Percentiles rank a stretch among this genome's conserved stretches.
phyloP scores from a whole-genome alignment of 1,140 invertebrate genomes.

The Diuraphis noxia region DNA sequence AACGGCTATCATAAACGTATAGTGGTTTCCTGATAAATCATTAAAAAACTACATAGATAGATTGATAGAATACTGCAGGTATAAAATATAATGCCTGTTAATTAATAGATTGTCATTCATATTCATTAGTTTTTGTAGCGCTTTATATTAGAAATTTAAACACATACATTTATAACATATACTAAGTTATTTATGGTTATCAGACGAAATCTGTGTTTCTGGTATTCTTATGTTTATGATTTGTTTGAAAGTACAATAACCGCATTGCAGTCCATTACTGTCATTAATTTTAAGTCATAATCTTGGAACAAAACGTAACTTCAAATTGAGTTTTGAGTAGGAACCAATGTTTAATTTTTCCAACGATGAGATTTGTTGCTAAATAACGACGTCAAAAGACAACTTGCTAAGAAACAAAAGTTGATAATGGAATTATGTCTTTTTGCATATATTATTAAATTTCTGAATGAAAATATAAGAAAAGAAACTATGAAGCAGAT shows the following conservation, averaged over 20 bases:
- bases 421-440: neutral
- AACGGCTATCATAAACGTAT: too few species aligned
- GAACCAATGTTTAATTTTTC: neutral
- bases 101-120: neutral
- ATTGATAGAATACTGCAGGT: too few species aligned
- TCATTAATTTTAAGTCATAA: too few species aligned
- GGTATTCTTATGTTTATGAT: neutral
- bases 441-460: neutral
- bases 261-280: neutral
- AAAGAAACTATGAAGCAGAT: neutral
- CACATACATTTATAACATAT: too few species aligned
- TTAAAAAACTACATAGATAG: too few species aligned
- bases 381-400: neutral
- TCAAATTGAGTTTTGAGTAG: neutral
- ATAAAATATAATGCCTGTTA: neutral
- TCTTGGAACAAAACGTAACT: neutral
- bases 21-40: too few species aligned
- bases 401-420: neutral
- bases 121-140: neutral
- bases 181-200: neutral
- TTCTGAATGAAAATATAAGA: neutral
- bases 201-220: neutral
- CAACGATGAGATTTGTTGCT: neutral
- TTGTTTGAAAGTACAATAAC: neutral
- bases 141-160: neutral